Evolutionary conservation across 2,888 invertebrate species (phyloP), one percentile per base, ranked within the genome.

Genomic region (Argyra leucocephala): DNA sequence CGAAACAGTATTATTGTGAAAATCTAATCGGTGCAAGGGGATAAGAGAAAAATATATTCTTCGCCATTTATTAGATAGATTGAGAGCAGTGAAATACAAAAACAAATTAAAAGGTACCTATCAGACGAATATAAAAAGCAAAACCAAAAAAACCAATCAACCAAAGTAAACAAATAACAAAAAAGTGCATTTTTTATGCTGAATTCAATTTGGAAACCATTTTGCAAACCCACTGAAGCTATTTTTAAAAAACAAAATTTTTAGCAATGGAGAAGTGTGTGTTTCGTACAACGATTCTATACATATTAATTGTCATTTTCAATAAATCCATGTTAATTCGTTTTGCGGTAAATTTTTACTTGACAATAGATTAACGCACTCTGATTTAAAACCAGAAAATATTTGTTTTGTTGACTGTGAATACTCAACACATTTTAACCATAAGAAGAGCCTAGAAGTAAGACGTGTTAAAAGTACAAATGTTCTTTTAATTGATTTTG

Each of bases 351-450:
- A 96, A 82, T 99, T 98, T 84, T 85, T 99, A 67, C 99, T 99
- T 82, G 95, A 96, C 77, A 94, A 93, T 83, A 91, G 94, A 79
- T 85, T 99, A 75, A 99, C 99, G 67, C 99, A 99, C 84, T 99
- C 99, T 31, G 99, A 99, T 84, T 87, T 99, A 79, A 99, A 99
- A 81, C 99, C 99, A 36, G 99, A 99, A 83, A 99, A 99, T 83
- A 96, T 99, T 73, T 84, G 99, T 69, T 99, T 99, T 81, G 90
- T 96, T 63, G 92, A 93, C 83, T 96, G 96, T 64, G 94, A 94
- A 74, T 96, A 88, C 77, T 91, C 93, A 69, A 83, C 88, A 70
- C 85, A 83, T 70, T 86, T 87, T 78, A 88, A 87, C 79, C 83
- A 83, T 73, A 88, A 88, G 81, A 88, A 88, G 93, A 89, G 91